phyloP scores from a whole-genome alignment of 2,797 vertebrate genomes.

The Eospalax fontanierii region DNA sequence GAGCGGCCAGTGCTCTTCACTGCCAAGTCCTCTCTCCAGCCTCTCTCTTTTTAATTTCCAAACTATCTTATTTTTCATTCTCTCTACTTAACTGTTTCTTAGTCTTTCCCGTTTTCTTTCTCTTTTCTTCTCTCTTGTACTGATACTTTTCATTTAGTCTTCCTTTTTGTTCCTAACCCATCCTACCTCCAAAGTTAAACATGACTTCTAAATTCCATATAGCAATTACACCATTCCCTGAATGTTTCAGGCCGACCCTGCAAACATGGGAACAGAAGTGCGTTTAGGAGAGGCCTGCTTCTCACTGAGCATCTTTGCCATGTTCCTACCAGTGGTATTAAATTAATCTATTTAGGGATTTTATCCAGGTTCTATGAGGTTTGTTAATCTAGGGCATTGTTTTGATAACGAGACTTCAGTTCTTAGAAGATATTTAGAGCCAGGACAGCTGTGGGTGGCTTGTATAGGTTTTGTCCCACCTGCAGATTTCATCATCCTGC shows the following conservation, averaged over 20 bases:
- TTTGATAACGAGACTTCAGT: not conserved
- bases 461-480: not conserved
- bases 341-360: not conserved
- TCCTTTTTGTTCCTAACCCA: not conserved
- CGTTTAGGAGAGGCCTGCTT: not conserved
- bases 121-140: not conserved
- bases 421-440: not conserved
- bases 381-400: not conserved
- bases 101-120: not conserved
- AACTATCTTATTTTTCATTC: not conserved
- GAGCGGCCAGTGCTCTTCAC: too few species aligned
- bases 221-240: not conserved
- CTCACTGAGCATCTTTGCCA: not conserved
- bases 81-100: constrained; percentile 6
- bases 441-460: not conserved
- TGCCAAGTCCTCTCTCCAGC: too few species aligned
- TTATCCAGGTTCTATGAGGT: not conserved
- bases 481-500: not conserved
- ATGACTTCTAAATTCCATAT: not conserved
- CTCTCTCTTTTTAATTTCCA: not conserved
- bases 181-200: not conserved
- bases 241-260: not conserved
- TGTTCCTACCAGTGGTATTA: not conserved
- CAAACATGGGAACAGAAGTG: not conserved
- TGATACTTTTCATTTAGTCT: not conserved